Conservation (phyloP, 30 jellyfish, hydroid and myxozoan genomes). For the Aurelia sp. region DNA sequence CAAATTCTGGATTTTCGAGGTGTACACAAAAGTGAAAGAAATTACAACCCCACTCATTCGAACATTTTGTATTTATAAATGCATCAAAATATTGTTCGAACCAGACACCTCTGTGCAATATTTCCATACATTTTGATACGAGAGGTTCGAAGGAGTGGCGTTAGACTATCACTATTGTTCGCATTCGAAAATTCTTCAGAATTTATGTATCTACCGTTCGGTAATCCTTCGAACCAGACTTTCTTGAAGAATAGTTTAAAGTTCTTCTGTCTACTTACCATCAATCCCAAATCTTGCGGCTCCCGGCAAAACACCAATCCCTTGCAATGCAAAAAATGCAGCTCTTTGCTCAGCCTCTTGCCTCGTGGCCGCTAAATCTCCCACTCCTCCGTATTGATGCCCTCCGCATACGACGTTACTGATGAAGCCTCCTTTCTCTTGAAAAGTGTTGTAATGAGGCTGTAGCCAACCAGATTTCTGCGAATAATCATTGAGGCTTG, state of each 20-base stretch:
- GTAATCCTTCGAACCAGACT: too few relatives aligned
- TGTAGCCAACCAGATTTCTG: conserved; percentile 95
- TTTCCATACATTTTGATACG: too few relatives aligned
- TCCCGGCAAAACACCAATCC: conserved; percentile 76
- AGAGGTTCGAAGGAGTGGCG: too few relatives aligned
- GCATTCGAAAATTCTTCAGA: too few relatives aligned
- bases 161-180: too few relatives aligned
- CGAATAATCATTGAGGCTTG: conserved; percentile 96
- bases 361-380: conserved; percentile 76
- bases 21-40: too few relatives aligned
- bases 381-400: conserved; percentile 80
- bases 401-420: conserved; percentile 91
- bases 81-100: too few relatives aligned
- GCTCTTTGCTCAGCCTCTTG: conserved; percentile 98
- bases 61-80: too few relatives aligned
- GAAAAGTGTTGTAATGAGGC: conserved; percentile 83
- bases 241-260: neutral
- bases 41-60: too few relatives aligned
- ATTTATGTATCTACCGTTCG: too few relatives aligned
- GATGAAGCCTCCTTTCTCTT: conserved; percentile 63
- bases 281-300: conserved; percentile 71
- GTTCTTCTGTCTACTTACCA: conserved; percentile 46
- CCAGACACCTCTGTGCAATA: too few relatives aligned
- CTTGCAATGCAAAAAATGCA: conserved; percentile 87
- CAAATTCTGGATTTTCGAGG: too few relatives aligned